Conservation (phyloP, 2,888 invertebrate genomes). For the Adineta ricciae region DNA sequence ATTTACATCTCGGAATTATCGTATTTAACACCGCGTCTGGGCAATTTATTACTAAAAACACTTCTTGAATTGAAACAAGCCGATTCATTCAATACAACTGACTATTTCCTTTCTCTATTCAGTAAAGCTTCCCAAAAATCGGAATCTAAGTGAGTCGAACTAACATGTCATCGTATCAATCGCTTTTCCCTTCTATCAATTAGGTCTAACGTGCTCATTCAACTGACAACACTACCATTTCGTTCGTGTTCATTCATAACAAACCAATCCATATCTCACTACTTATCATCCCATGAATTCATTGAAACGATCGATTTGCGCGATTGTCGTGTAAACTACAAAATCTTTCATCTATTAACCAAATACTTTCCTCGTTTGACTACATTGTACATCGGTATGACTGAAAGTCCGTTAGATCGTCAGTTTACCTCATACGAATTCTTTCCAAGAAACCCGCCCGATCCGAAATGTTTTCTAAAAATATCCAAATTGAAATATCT, state of each 20-base stretch:
- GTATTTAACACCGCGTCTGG: not conserved
- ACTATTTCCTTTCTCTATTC: not conserved
- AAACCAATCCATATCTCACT: not conserved
- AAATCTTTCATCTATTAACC: not conserved
- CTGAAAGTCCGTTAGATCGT: not conserved
- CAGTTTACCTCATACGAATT: not conserved
- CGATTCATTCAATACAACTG: not conserved
- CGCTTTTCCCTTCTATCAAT: not conserved
- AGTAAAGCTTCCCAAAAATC: not conserved
- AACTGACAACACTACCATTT: not conserved
- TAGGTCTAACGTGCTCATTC: not conserved
- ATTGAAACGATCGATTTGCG: not conserved
- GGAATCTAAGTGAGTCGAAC: not conserved
- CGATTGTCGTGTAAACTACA: not conserved
- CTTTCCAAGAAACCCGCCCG: not conserved
- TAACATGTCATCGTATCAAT: not conserved
- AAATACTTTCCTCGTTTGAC: conserved; percentile 1
- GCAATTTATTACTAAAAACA: not conserved
- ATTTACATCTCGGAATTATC: not conserved
- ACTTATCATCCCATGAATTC: not conserved
- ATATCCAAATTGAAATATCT: not conserved
- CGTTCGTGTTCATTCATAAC: not conserved
- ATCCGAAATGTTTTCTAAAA: not conserved
- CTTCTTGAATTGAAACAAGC: not conserved
- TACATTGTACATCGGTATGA: not conserved